Percentiles rank a stretch among this genome's conserved stretches.
Conservation (phyloP, 2,797 vertebrate species). For the Pangasius djambal region DNA sequence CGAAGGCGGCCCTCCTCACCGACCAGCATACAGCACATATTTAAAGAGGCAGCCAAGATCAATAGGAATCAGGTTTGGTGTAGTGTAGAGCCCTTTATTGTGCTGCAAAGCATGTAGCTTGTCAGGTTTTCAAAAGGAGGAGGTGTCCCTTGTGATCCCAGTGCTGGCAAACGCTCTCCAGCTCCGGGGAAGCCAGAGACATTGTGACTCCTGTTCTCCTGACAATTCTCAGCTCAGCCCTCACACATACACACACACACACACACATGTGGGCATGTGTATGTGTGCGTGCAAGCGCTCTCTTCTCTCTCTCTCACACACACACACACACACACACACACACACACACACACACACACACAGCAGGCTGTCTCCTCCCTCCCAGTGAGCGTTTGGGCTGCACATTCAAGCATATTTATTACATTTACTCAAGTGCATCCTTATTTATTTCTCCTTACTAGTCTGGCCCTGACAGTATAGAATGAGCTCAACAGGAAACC, state of each 20-base stretch:
- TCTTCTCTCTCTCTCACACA: not conserved
- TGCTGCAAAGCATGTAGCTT: conserved; percentile 70
- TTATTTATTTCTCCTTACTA: conserved; percentile 55
- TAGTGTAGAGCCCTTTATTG: conserved; percentile 67
- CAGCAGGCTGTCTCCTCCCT: conserved; percentile 53
- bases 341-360: too few relatives aligned
- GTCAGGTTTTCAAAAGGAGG: conserved; percentile 66
- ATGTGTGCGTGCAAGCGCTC: conserved; percentile 42
- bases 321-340: conserved; percentile 60
- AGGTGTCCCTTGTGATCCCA: conserved; percentile 61
- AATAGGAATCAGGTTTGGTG: conserved; percentile 73
- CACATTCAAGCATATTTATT: conserved; percentile 62
- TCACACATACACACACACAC: conserved; percentile 44
- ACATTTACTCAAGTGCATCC: conserved; percentile 62
- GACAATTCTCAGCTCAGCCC: conserved; percentile 63
- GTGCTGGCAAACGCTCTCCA: conserved; percentile 72
- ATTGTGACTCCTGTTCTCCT: conserved; percentile 65
- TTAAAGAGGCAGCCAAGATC: conserved; percentile 68
- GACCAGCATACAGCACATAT: conserved; percentile 62
- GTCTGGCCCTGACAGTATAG: conserved; percentile 47
- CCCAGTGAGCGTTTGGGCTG: conserved; percentile 52
- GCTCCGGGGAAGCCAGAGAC: conserved; percentile 69
- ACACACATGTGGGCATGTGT: conserved; percentile 49
- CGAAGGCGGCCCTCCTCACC: conserved; percentile 57
- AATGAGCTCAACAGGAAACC: conserved; percentile 54